phyloP scores from a whole-genome alignment of 2,888 invertebrate species.

The Hydroisotoma schaefferi region DNA sequence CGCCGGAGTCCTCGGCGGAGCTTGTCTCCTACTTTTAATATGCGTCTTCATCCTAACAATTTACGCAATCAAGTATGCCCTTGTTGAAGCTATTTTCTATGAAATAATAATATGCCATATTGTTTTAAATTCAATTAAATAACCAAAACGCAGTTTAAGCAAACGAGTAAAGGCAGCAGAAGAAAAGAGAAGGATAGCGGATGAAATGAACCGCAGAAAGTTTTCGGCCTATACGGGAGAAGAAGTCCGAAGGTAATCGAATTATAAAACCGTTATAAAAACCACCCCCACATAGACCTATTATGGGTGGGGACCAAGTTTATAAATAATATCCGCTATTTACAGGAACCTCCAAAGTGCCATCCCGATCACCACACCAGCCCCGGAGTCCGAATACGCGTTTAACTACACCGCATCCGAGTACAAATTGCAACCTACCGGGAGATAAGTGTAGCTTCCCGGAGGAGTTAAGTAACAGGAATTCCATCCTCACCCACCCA shows the following conservation, averaged over 20 bases:
- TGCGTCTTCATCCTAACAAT: constrained; percentile 12
- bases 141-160: constrained; percentile 9
- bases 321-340: neutral
- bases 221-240: constrained; percentile 37
- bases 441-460: too few relatives aligned
- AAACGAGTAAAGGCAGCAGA: constrained; percentile 17
- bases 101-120: neutral
- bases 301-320: neutral
- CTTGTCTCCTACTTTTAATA: constrained; percentile 23
- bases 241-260: constrained; percentile 30
- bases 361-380: neutral
- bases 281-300: neutral
- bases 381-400: constrained; percentile 21
- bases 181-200: constrained; percentile 16
- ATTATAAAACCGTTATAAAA: neutral
- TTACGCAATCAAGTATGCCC: constrained; percentile 10
- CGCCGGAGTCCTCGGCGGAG: constrained; percentile 31
- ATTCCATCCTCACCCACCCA: too few relatives aligned
- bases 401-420: constrained; percentile 14
- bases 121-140: neutral
- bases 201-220: constrained; percentile 29
- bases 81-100: neutral
- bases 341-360: constrained; percentile 6
- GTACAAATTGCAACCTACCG: neutral
- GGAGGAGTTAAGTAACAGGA: too few relatives aligned